Percentiles rank a stretch among this genome's conserved stretches.
These are phyloP conservation scores for Morus bassanus DNA, from an alignment of 2,797 vertebrate genomes.

Conservation along the genomic window DNA sequence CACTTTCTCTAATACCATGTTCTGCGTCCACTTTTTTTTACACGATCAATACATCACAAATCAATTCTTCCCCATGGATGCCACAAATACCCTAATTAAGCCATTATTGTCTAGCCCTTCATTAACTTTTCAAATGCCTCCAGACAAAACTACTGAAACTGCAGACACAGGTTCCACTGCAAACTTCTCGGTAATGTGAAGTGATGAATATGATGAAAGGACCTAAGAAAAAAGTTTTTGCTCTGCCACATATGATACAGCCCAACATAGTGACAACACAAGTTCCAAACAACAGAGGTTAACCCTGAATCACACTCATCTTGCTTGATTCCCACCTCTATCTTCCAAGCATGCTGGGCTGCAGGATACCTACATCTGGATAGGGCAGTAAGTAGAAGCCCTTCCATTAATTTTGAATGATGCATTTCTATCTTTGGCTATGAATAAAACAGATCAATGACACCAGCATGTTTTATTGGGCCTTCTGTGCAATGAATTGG, in stretches of 20 bases:
- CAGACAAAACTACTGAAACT: background rate
- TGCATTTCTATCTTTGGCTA: conserved; percentile 74
- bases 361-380: background rate
- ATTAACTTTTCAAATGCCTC: background rate
- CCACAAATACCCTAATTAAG: background rate
- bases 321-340: background rate
- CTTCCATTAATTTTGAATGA: conserved; percentile 77
- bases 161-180: background rate
- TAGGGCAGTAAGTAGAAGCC: conserved; percentile 57
- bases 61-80: background rate
- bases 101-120: background rate
- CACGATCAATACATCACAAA: background rate
- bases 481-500: conserved; percentile 78
- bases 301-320: background rate
- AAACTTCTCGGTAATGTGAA: background rate
- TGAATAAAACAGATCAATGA: conserved; percentile 81
- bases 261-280: rapidly evolving
- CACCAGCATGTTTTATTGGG: conserved; percentile 76
- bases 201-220: background rate
- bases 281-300: background rate
- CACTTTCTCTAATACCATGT: background rate
- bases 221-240: background rate
- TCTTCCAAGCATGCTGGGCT: background rate
- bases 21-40: background rate
- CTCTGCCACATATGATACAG: background rate